phyloP scores from a whole-genome alignment of 1,140 invertebrate genomes.

The Drosophila kepulauana region DNA sequence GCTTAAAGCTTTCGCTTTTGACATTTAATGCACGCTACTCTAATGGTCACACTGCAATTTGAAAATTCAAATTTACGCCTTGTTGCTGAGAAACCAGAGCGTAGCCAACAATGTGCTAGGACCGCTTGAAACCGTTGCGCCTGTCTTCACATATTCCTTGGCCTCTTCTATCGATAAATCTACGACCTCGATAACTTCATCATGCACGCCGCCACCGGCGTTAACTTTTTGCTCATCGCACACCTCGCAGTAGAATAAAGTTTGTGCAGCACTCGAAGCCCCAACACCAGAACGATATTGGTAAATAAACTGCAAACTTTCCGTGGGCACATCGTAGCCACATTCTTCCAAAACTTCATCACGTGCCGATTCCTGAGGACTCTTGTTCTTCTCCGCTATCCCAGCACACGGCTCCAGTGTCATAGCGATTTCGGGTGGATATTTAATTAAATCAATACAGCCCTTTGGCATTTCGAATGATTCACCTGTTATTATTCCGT shows the following conservation, averaged over 20 bases:
- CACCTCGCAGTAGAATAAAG: constrained; percentile 96
- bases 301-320: constrained; percentile 89
- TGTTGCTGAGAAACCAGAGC: constrained; percentile 92
- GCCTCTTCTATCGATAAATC: constrained; percentile 92
- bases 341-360: constrained; percentile 97
- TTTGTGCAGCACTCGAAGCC: constrained; percentile 89
- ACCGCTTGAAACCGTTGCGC: constrained; percentile 88
- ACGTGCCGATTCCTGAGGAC: constrained; percentile 91
- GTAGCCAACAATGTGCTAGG: constrained; percentile 92
- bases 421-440: constrained; percentile 90
- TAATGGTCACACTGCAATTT: constrained; percentile 39
- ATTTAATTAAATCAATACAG: constrained; percentile 89
- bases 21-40: constrained; percentile 12
- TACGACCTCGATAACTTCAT: constrained; percentile 97
- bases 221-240: constrained; percentile 88
- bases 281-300: constrained; percentile 90
- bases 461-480: constrained; percentile 86
- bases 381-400: constrained; percentile 94
- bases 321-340: constrained; percentile 93
- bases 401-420: constrained; percentile 97
- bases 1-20: constrained; percentile 31
- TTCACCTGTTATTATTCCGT: constrained; percentile 75
- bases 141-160: constrained; percentile 88
- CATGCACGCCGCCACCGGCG: constrained; percentile 93
- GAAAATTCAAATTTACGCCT: constrained; percentile 13